Evolutionary conservation across 2,888 invertebrate genomes (phyloP), one percentile per base, ranked within the genome.

Genomic region (Agrochola litura): DNA sequence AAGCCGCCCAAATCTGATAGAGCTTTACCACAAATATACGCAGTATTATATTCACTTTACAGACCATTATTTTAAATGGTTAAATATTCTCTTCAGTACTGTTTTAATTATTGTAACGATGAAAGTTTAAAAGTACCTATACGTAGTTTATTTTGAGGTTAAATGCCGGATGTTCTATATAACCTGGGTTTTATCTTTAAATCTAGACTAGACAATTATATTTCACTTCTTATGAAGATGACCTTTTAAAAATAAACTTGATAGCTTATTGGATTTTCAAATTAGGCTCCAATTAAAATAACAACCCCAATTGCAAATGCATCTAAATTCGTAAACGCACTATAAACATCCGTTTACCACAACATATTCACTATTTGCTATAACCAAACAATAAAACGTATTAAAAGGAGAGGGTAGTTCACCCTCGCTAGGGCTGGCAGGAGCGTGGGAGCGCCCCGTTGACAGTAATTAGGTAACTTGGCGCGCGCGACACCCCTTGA

Each of bases 391-490:
- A 90, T 89, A 89, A 90, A 91, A 90, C 79, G 86, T 85, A 91
- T 90, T 91, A 88, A 89, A 90, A 80, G 76, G 83, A 86, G 87
- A 89, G 91, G 90, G 91, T 86, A 79, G 76, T 79, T 67, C 77
- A 77, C 86, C 73, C 76, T 67, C 74, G 22, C 67, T 76, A 84
- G 85, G 83, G 86, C 72, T 70, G 78, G 49, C 69, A 61, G 68
- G 88, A 93, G 91, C 95, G 95, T 95, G 95, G 95, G 95, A 95
- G 93, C 90, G 93, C 89, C 85, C 85, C 86, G 90, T 91, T 92
- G 92, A 91, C 91, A 85, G 92, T 93, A 95, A 95, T 95, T 95
- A 95, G 93, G 90, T 91, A 91, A 89, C 92, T 86, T 86, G 91
- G 91, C 89, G 84, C 82, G 88, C 80, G 84, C 87, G 86, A 89